These are phyloP conservation scores for Gasterosteus aculeatus DNA, from an alignment of 2,113 vertebrate genomes.

Conservation along the genomic window DNA sequence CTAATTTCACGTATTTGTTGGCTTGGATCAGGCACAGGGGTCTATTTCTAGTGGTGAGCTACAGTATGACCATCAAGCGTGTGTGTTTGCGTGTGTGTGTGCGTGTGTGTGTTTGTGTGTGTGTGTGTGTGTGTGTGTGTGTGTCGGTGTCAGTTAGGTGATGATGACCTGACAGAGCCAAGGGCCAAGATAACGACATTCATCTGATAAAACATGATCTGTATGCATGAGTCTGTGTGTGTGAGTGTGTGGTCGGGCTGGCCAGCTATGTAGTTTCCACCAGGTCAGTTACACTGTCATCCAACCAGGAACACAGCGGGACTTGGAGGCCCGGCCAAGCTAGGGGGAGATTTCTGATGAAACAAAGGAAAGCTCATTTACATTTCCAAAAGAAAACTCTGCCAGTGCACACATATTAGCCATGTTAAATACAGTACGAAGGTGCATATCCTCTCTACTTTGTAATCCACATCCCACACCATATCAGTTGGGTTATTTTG, in stretches of 20 bases:
- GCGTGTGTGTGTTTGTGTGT: slow-evolving; percentile 7
- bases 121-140: slow-evolving; percentile 6
- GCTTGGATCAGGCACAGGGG: neutral
- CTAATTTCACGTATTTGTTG: neutral
- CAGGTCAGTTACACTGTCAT: slow-evolving; percentile 43
- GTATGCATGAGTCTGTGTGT: neutral
- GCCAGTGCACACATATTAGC: slow-evolving; percentile 42
- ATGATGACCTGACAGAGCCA: slow-evolving; percentile 31
- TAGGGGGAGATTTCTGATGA: slow-evolving; percentile 37
- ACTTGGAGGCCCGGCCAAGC: slow-evolving; percentile 6
- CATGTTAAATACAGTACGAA: neutral
- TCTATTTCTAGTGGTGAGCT: neutral
- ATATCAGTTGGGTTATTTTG: neutral
- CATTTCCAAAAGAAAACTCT: slow-evolving; percentile 22
- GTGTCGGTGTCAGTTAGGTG: slow-evolving; percentile 17
- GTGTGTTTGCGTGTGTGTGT: slow-evolving; percentile 1
- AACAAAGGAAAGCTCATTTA: slow-evolving; percentile 45
- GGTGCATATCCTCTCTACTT: slow-evolving; percentile 9
- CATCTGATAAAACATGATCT: slow-evolving; percentile 25
- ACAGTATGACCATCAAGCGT: neutral
- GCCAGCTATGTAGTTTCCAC: slow-evolving; percentile 52
- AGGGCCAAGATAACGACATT: slow-evolving; percentile 14
- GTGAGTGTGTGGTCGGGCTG: slow-evolving; percentile 13
- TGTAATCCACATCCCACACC: neutral
- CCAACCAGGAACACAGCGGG: slow-evolving; percentile 48